phyloP scores from a whole-genome alignment of 1,140 invertebrate species.

The Trichoplusia ni region DNA sequence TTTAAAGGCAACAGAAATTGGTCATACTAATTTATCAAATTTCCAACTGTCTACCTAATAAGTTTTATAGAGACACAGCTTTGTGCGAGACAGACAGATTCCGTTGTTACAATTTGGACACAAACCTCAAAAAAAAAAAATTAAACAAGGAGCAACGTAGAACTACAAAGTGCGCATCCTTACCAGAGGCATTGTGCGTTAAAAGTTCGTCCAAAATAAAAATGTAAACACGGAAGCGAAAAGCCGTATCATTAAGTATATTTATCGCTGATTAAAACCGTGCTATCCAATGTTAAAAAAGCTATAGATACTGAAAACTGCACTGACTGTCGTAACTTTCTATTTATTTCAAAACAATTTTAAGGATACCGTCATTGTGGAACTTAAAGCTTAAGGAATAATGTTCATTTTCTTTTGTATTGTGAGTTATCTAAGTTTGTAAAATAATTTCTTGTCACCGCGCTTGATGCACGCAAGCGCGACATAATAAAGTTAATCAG shows the following conservation, averaged over 20 bases:
- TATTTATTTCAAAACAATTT: conserved; percentile 9
- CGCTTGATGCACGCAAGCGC: conserved; percentile 57
- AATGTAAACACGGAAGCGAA: no score
- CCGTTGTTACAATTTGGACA: no score
- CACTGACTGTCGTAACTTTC: conserved; percentile 15
- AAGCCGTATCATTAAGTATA: neutral
- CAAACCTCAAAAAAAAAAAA: no score
- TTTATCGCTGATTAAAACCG: neutral
- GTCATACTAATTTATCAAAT: no score
- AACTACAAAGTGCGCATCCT: no score
- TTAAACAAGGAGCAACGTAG: no score
- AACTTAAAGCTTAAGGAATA: neutral
- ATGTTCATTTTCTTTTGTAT: neutral
- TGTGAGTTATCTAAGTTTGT: neutral
- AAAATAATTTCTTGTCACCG: conserved; percentile 19
- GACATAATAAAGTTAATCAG: conserved; percentile 45
- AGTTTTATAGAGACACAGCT: no score
- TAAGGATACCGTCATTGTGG: neutral
- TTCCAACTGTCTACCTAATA: no score
- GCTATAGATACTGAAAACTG: conserved; percentile 15
- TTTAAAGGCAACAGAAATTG: no score
- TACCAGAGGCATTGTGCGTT: no score
- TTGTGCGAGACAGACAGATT: no score
- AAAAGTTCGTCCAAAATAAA: no score
- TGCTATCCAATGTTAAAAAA: neutral